phyloP scores from a whole-genome alignment of 1,140 invertebrate genomes.

The Nebria ingens region DNA sequence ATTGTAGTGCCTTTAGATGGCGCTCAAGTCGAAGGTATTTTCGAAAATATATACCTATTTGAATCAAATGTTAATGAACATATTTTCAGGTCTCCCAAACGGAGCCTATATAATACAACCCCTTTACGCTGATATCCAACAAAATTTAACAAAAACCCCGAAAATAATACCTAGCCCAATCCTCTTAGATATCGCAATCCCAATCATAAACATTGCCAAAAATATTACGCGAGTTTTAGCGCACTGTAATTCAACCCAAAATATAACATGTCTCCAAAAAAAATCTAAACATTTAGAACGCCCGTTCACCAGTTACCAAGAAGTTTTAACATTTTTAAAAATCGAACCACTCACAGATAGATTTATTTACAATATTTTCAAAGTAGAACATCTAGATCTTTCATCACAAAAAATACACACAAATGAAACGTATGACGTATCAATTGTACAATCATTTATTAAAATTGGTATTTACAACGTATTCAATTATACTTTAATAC shows the following conservation, averaged over 20 bases:
- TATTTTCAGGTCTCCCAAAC: slow-evolving; percentile 23
- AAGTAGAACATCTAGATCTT: slow-evolving; percentile 19
- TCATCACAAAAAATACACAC: slow-evolving; percentile 5
- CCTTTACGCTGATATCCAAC: slow-evolving; percentile 12
- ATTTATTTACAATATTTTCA: slow-evolving; percentile 27
- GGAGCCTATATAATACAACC: slow-evolving; percentile 23
- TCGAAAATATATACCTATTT: slow-evolving; percentile 2
- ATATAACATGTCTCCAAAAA: slow-evolving; percentile 24
- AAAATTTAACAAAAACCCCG: slow-evolving; percentile 7
- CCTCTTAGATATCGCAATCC: slow-evolving; percentile 24
- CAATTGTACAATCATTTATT: slow-evolving; percentile 16
- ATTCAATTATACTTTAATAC: slow-evolving; percentile 21
- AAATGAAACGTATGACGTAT: slow-evolving; percentile 12
- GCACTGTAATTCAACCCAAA: slow-evolving; percentile 26
- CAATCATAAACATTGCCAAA: slow-evolving; percentile 20
- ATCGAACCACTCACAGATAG: slow-evolving; percentile 22
- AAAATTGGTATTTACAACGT: slow-evolving; percentile 25
- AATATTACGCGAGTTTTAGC: slow-evolving; percentile 17
- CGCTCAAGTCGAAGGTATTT: slow-evolving; percentile 21
- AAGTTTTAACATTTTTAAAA: slow-evolving; percentile 22
- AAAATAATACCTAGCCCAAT: slow-evolving; percentile 23
- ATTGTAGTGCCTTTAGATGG: slow-evolving; percentile 25
- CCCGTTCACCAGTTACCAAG: slow-evolving; percentile 4
- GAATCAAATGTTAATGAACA: background rate
- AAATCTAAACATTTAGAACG: slow-evolving; percentile 13